Conservation (phyloP, 2,797 vertebrate species). For the Peromyscus attwateri region DNA sequence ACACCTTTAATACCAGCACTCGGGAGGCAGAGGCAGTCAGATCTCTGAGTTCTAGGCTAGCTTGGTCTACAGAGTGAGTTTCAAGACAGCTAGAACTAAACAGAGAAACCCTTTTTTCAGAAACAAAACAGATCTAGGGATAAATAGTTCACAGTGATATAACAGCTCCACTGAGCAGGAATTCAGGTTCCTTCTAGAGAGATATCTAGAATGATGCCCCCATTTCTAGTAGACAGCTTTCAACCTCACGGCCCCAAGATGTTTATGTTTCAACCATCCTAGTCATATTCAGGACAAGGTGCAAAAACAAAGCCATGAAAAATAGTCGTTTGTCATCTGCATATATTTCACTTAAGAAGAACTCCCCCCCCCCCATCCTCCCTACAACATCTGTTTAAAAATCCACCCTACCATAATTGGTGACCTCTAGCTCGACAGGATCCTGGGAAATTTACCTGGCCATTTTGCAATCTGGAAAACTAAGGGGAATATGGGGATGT, state of each 20-base stretch:
- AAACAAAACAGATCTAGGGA: neutral
- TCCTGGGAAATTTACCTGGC: slow-evolving; percentile 26
- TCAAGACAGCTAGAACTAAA: neutral
- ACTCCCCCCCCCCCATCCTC: neutral
- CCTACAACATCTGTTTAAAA: slow-evolving; percentile 16
- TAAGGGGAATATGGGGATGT: neutral
- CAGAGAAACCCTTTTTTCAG: neutral
- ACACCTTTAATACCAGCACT: neutral
- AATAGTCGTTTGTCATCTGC: neutral
- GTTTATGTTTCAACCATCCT: neutral
- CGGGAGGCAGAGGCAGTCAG: neutral
- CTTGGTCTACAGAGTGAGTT: neutral
- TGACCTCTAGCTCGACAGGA: slow-evolving; percentile 15
- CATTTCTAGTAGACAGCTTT: neutral
- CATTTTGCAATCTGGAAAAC: slow-evolving; percentile 46
- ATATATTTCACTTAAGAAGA: slow-evolving; percentile 41
- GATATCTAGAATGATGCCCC: neutral
- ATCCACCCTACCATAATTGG: neutral
- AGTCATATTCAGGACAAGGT: neutral
- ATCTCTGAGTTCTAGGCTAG: neutral
- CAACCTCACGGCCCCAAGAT: neutral
- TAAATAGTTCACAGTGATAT: neutral
- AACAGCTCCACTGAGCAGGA: neutral
- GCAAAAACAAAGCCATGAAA: slow-evolving; percentile 6
- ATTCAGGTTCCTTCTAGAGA: neutral